Conservation (phyloP, 2,113 vertebrate species). For the Nymphicus hollandicus region DNA sequence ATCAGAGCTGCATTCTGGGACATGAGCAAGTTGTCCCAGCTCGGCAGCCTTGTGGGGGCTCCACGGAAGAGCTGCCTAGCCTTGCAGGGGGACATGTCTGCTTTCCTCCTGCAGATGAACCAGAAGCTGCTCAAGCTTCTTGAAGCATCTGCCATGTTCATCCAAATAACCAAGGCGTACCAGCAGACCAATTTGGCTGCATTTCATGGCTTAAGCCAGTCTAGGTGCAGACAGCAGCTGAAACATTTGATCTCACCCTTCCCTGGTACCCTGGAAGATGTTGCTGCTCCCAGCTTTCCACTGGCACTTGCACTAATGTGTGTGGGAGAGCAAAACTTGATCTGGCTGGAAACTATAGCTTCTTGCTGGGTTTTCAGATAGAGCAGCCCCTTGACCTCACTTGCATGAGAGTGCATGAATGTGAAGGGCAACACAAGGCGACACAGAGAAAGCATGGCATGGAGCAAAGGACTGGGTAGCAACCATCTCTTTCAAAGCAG, state of each 20-base stretch:
- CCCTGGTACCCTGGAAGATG: not conserved
- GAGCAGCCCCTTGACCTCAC: not conserved
- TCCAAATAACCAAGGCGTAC: not conserved
- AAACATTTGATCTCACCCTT: not conserved
- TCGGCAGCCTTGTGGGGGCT: not conserved
- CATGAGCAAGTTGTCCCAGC: not conserved
- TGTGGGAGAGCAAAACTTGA: not conserved
- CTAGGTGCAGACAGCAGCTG: not conserved
- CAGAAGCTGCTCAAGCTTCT: not conserved
- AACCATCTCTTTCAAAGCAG: not conserved
- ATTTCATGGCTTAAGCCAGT: not conserved
- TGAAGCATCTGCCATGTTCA: not conserved
- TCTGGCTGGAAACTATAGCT: not conserved
- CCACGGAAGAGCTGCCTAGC: not conserved
- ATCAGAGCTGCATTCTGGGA: not conserved
- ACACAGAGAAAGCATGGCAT: not conserved
- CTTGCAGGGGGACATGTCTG: not conserved
- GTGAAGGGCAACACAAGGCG: not conserved
- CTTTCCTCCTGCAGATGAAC: not conserved
- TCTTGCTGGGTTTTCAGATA: not conserved
- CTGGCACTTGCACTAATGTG: not conserved
- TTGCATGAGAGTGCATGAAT: not conserved
- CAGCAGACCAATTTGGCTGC: not conserved
- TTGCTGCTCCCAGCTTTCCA: not conserved
- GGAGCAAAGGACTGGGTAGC: not conserved